Evolutionary conservation across 2,797 vertebrate genomes (phyloP), one percentile per base, ranked within the genome.

Genomic region (Rhinatrema bivittatum): DNA sequence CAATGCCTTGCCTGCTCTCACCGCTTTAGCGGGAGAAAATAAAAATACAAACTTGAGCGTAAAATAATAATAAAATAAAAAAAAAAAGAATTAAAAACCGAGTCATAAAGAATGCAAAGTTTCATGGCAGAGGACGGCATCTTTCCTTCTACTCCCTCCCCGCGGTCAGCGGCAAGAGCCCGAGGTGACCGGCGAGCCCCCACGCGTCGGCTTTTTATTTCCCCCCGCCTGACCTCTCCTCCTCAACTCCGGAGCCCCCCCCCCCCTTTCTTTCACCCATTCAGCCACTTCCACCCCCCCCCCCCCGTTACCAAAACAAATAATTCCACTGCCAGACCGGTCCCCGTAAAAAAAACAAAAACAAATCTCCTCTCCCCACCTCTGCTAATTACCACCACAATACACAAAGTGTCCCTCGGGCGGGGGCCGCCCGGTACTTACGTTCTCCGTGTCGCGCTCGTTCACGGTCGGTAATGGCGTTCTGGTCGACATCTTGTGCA

Each of bases 381-480:
- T 46, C 35, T 32, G n/a, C 35, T 13, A 36, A 33, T 6, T 11
- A 16, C 4, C 22, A 12, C 18, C 30, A 25, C 33, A 62, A 25
- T 10, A 16, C 10, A 18, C 17, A 39, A 16, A 27, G 15, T 6
- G 15, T 4, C 8, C 3, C n/a, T n/a, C 1, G 5, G n/a, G 2
- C 16, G 16, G 16, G 32, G 34, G 10, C 29, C 9, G 23, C 5
- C 17, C 22, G 18, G 9, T 32, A 92, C 91, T 94, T 78, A 94
- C 91, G 21, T 93, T 92, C 75, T 94, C 91, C 31, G 91, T 78
- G 78, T 94, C 91, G 50, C 91, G 84, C 78, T 94, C 91, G 77
- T 92, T 94, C 76, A 94, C 91, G 47, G 91, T 94, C 48, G 91
- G 91, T 82, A 94, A 88, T 84, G 91, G 91, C 81, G 91, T 94